phyloP scores from a whole-genome alignment of 92 coral and sea anemone genomes.

The Muricea muricata region DNA sequence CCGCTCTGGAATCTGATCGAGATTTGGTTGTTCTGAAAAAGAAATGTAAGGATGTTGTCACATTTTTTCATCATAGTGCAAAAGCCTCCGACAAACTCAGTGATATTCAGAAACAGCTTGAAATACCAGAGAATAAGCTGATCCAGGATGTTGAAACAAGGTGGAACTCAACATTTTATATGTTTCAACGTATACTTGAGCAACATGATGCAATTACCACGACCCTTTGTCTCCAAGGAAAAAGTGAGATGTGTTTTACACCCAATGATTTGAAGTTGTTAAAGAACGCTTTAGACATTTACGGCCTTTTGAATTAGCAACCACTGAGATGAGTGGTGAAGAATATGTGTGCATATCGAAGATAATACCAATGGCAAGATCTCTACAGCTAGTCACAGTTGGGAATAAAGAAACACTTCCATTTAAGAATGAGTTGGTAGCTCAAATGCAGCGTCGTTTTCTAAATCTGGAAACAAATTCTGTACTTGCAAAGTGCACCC shows the following conservation, averaged over 20 bases:
- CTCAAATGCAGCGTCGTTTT: conserved; percentile 51
- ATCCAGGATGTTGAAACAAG: conserved; percentile 4
- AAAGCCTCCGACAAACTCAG: conserved; percentile 48
- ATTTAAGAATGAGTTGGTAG: conserved; percentile 15
- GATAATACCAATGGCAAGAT: conserved; percentile 38
- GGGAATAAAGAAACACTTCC: not conserved
- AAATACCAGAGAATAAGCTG: not conserved
- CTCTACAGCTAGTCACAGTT: conserved; percentile 38
- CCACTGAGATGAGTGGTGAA: not conserved
- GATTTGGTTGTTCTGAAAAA: conserved; percentile 35
- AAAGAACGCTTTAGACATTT: conserved; percentile 25
- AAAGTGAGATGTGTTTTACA: conserved; percentile 44
- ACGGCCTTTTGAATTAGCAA: conserved; percentile 35
- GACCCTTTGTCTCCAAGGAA: conserved; percentile 23
- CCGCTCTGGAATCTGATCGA: conserved; percentile 46
- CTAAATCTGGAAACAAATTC: not conserved
- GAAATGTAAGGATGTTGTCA: not conserved
- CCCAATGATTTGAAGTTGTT: conserved; percentile 31
- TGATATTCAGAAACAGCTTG: not conserved
- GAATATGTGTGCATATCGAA: conserved; percentile 21
- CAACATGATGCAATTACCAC: conserved; percentile 59
- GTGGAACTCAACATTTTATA: conserved; percentile 11
- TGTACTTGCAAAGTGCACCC: conserved; percentile 35
- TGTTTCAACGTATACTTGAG: conserved; percentile 25
- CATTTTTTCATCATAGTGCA: conserved; percentile 28